These are phyloP conservation scores for Rhadinocentrus ornatus DNA, from an alignment of 2,797 vertebrate genomes.

Conservation along the genomic window DNA sequence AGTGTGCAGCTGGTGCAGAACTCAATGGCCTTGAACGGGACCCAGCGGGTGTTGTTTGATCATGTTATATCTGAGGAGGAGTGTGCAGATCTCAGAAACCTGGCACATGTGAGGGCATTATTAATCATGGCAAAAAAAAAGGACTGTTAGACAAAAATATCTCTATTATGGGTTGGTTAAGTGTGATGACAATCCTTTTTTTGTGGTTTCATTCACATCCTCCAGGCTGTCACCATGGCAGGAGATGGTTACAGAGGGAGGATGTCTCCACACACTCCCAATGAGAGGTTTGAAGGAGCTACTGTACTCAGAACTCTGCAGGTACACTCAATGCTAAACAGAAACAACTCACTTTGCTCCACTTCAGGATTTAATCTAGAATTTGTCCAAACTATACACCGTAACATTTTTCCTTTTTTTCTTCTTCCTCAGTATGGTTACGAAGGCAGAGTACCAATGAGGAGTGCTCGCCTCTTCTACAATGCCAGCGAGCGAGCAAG, in stretches of 20 bases:
- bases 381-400: neutral
- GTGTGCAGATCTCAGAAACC: slow-evolving; percentile 87
- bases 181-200: neutral
- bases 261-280: slow-evolving; percentile 95
- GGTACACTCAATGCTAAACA: slow-evolving; percentile 71
- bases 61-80: slow-evolving; percentile 90
- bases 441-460: slow-evolving; percentile 91
- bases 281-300: slow-evolving; percentile 96
- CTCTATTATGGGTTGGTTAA: neutral
- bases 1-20: slow-evolving; percentile 88
- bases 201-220: neutral
- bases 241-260: slow-evolving; percentile 96
- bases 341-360: neutral
- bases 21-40: slow-evolving; percentile 91
- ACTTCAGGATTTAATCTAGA: neutral
- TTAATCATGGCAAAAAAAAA: neutral
- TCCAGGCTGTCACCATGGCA: slow-evolving; percentile 88
- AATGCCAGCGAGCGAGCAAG: slow-evolving; percentile 93
- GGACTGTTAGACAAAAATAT: neutral
- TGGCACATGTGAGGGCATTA: slow-evolving; percentile 88
- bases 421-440: slow-evolving; percentile 86
- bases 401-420: neutral
- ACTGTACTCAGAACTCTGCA: slow-evolving; percentile 94
- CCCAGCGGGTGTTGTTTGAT: slow-evolving; percentile 93
- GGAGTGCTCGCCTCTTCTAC: slow-evolving; percentile 93